A percentile compares a stretch with the other conserved stretches of the same genome.
Evolutionary conservation across 2,797 vertebrate species (phyloP).

Genomic region (Nasua narica): DNA sequence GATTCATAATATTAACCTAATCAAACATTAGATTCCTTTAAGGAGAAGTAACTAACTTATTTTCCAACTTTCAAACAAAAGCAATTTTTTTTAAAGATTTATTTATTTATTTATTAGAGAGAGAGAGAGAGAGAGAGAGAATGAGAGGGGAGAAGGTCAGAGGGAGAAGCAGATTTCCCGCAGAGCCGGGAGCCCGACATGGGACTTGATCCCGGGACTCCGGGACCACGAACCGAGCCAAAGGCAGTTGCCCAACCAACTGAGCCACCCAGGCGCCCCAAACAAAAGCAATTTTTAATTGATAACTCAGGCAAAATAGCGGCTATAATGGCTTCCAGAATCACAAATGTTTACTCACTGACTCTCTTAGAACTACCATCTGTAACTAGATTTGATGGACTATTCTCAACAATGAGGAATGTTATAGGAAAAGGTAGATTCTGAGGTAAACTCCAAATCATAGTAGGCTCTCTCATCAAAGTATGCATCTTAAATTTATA

Average conservation of each 20-base stretch:
- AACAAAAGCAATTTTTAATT: constrained; percentile 35
- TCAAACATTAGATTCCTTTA: not conserved
- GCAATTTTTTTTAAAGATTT: no score
- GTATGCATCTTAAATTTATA: not conserved
- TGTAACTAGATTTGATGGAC: not conserved
- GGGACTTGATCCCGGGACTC: no score
- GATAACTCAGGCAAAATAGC: not conserved
- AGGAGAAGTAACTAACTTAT: not conserved
- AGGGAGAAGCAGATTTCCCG: no score
- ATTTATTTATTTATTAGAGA: no score
- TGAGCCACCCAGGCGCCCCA: no score
- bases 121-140: no score
- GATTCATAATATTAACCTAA: not conserved
- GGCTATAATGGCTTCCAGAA: not conserved
- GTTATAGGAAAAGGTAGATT: not conserved
- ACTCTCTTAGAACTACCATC: not conserved
- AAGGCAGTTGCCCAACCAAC: no score
- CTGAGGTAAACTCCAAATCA: constrained; percentile 1
- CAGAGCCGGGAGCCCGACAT: no score
- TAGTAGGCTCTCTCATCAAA: not conserved
- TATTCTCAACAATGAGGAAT: not conserved
- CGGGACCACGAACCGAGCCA: no score
- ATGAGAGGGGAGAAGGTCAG: no score
- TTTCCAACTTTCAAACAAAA: constrained; percentile 51
- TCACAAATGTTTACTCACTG: not conserved